phyloP scores from a whole-genome alignment of 2,888 invertebrate species.

The Laothoe populi region DNA sequence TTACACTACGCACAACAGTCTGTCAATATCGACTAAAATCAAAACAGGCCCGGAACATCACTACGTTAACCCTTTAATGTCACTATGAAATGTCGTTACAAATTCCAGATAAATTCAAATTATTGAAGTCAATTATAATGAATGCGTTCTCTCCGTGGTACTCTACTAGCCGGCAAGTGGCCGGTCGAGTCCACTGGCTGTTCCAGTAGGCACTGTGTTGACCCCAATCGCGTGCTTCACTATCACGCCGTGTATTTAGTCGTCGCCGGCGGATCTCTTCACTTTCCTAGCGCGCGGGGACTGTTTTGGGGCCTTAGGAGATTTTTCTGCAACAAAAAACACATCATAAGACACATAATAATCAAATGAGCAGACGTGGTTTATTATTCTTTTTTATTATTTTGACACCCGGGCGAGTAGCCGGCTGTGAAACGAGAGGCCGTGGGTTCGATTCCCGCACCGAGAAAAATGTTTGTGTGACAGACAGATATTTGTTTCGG shows the following conservation, averaged over 20 bases:
- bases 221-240: slow-evolving; percentile 6
- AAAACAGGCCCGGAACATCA: slow-evolving; percentile 52
- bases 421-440: too few relatives aligned
- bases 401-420: too few relatives aligned
- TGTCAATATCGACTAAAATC: slow-evolving; percentile 63
- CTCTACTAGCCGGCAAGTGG: neutral
- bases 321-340: slow-evolving; percentile 87
- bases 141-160: neutral
- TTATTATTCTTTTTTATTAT: too few relatives aligned
- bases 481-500: too few relatives aligned
- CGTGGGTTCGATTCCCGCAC: too few relatives aligned
- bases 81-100: neutral
- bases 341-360: too few relatives aligned
- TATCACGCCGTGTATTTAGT: slow-evolving; percentile 65
- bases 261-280: slow-evolving; percentile 89
- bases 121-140: slow-evolving; percentile 6
- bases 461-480: too few relatives aligned
- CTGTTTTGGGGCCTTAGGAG: slow-evolving; percentile 87
- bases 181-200: neutral
- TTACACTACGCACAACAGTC: slow-evolving; percentile 70
- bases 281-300: slow-evolving; percentile 92
- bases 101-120: slow-evolving; percentile 4
- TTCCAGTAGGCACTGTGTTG: slow-evolving; percentile 3
- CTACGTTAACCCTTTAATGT: neutral
- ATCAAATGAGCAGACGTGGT: too few relatives aligned